A percentile compares a stretch with the other conserved stretches of the same genome.
phyloP scores from a whole-genome alignment of 2,888 invertebrate species.

The Callyntrura guangdongensis region DNA sequence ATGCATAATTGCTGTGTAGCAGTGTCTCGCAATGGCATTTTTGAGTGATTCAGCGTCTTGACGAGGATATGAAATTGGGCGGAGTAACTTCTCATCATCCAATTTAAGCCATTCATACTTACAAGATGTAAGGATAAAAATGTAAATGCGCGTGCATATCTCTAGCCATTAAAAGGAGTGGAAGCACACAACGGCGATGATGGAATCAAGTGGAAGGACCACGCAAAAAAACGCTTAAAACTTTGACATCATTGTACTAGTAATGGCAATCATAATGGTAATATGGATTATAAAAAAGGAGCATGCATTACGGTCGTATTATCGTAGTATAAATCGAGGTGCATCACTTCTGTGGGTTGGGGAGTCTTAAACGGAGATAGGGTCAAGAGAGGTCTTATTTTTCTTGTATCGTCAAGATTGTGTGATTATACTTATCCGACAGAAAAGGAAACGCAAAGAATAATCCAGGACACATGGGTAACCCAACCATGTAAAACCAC shows the following conservation, averaged over 20 bases:
- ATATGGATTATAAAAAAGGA: constrained; percentile 44
- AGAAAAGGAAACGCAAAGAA: constrained; percentile 68
- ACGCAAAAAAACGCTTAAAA: constrained; percentile 58
- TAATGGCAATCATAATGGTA: constrained; percentile 60
- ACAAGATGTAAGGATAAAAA: constrained; percentile 44
- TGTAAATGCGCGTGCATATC: constrained; percentile 69
- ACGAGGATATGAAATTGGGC: constrained; percentile 76
- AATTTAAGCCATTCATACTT: constrained; percentile 75
- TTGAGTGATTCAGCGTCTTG: constrained; percentile 77
- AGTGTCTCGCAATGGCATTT: constrained; percentile 52
- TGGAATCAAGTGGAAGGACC: constrained; percentile 63
- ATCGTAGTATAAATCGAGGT: not conserved
- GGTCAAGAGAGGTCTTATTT: constrained; percentile 72
- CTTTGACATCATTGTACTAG: constrained; percentile 44
- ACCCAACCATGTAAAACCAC: not conserved
- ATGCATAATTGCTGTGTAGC: constrained; percentile 72
- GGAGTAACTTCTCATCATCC: constrained; percentile 80
- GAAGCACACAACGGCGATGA: constrained; percentile 43
- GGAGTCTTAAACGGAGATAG: constrained; percentile 33
- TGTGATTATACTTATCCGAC: constrained; percentile 62
- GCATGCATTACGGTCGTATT: not conserved
- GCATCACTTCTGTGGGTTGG: not conserved
- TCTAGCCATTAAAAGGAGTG: constrained; percentile 75
- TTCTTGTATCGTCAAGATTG: constrained; percentile 39
- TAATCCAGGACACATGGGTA: not conserved